Base-by-base conservation (phyloP, 2,888 invertebrate species). In the Drosophila fungiperda region DNA sequence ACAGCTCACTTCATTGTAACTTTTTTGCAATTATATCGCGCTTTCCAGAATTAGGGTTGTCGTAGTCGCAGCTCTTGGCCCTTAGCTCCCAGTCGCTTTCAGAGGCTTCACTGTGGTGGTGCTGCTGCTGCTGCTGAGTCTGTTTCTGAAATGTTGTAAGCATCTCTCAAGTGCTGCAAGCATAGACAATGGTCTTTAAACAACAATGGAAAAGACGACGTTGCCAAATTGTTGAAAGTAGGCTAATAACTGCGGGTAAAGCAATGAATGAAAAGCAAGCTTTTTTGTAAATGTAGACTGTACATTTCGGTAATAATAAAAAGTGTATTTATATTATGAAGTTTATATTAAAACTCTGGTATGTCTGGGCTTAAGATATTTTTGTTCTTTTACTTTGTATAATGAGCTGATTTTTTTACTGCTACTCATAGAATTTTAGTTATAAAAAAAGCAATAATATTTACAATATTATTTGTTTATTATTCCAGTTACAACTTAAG, bases 21-120 rank as follows among this genome's bases (percentile, higher is more conserved):
- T 73, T 80, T 82, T 72, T 54, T 72, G 83, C 83, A 82, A 81
- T 82, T 82, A 82, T 82, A 83, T 70, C 83, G 73, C 79, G 73
- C 69, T 76, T 72, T 67, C 52, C 55, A 49, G 72, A 78, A 76
- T 75, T 68, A 66, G 78, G 76, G 74, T 65, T 74, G 78, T 61
- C 58, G 63, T 61, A 62, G 73, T 67, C 63, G 52, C 66, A 71
- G 38, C 38, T 38, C 38, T 38, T 35, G 17, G 32, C 63, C 48
- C 62, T 48, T 53, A 50, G 29, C 50, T 42, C 29, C 26, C 57
- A 29, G 40, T 57, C 15, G 40, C 32, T 57, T 36, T 45, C 63
- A 38, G n/a, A 57, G 57, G 32, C 58, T 52, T 49, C 53, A 59
- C 68, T 68, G 58, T 73, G 50, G 36, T 36, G 23, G 48, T 49